Evolutionary conservation across 2,888 invertebrate species (phyloP), one percentile per base, ranked within the genome.

Genomic region (Amorpha juglandis): DNA sequence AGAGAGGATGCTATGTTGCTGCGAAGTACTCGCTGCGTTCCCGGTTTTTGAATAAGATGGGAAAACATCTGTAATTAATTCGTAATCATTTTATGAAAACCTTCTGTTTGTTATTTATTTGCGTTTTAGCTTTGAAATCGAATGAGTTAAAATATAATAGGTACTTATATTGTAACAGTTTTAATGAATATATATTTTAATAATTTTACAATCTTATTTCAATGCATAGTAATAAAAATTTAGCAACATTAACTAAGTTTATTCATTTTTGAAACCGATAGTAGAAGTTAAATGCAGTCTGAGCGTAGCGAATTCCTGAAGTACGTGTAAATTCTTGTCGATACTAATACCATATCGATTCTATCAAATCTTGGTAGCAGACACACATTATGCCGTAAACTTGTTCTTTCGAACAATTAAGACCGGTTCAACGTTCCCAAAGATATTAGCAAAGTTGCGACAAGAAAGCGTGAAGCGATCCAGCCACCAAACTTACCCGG

Each of bases 371-470:
- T 16, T 19, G 58, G 12, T 52, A 75, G 74, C 70, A 71, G 71
- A 71, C 70, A 74, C 70, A 72, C 68, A 71, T 73, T 70, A 72
- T 67, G 72, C 70, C 69, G 69, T 75, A 74, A 76, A 78, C 76
- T 76, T 72, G 69, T 68, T 74, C 70, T 74, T 74, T 73, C 72
- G 76, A 78, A 78, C 82, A 84, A 87, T 87, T 85, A 86, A 82
- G 81, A 75, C 71, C 69, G 73, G 70, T 76, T 77, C 77, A 86
- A 80, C 81, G 83, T 82, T 84, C 75, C 76, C 74, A 74, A 85
- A 82, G 84, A 85, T 86, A 89, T 86, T 87, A 84, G 78, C 71
- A 78, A 88, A 87, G 86, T 88, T 88, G 78, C 72, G 81, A 84
- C 80, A 84, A 78, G 78, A 75, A 78, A 73, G 75, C 74, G 74